phyloP scores from a whole-genome alignment of 2,797 vertebrate genomes.

The Setipinna tenuifilis region DNA sequence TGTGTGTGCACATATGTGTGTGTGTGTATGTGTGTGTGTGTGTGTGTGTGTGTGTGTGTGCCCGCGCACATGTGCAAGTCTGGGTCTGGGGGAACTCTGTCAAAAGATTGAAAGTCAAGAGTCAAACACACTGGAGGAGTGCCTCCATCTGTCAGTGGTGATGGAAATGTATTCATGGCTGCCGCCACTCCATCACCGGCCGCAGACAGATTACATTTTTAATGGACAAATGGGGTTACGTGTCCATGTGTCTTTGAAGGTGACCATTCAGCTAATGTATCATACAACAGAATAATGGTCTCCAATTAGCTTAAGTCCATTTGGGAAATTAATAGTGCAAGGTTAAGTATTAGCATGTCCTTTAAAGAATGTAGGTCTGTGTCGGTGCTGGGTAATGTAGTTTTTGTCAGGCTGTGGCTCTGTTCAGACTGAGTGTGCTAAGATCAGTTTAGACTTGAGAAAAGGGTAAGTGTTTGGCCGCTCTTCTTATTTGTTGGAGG shows the following conservation, averaged over 20 bases:
- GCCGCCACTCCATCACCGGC: slow-evolving; percentile 34
- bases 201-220: slow-evolving; percentile 33
- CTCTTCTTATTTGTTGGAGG: slow-evolving; percentile 9
- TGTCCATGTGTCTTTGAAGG: slow-evolving; percentile 59
- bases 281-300: slow-evolving; percentile 72
- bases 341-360: slow-evolving; percentile 45
- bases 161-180: slow-evolving; percentile 23
- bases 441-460: neutral
- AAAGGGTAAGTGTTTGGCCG: slow-evolving; percentile 15
- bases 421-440: neutral
- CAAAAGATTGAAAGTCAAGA: slow-evolving; percentile 26
- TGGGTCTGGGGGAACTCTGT: neutral
- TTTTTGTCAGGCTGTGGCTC: neutral
- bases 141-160: neutral
- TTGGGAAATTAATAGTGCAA: slow-evolving; percentile 58
- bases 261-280: slow-evolving; percentile 66
- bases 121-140: slow-evolving; percentile 3
- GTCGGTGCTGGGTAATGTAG: slow-evolving; percentile 30
- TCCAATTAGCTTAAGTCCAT: slow-evolving; percentile 73
- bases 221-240: slow-evolving; percentile 44
- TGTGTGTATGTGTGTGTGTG: neutral
- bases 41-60: neutral
- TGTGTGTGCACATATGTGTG: neutral
- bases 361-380: slow-evolving; percentile 42
- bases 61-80: neutral